phyloP scores from a whole-genome alignment of 2,888 invertebrate species.

The Thera britannica region DNA sequence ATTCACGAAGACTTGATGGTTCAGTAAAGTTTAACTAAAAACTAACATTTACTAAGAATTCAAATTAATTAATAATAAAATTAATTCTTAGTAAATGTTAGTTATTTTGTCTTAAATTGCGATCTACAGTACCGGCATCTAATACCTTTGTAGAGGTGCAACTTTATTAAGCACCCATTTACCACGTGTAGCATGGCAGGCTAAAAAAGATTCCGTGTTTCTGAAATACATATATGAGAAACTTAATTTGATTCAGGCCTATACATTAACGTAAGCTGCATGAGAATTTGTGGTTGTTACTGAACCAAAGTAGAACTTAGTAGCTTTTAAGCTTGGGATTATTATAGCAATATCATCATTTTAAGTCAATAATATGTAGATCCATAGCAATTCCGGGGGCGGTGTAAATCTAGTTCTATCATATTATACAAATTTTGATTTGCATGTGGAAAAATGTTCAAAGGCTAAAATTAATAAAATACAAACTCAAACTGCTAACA shows the following conservation, averaged over 20 bases:
- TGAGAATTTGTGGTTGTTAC: neutral
- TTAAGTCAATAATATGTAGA: too few species aligned
- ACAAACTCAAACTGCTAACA: neutral
- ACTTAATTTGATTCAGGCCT: neutral
- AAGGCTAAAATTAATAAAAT: neutral
- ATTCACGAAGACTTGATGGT: constrained; percentile 55
- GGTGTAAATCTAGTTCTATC: too few species aligned
- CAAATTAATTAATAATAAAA: neutral
- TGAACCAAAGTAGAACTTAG: neutral
- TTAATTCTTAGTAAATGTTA: constrained; percentile 12
- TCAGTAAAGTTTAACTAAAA: constrained; percentile 51
- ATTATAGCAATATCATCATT: too few species aligned
- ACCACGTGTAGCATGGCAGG: neutral
- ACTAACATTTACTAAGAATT: constrained; percentile 10
- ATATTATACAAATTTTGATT: too few species aligned
- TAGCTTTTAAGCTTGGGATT: too few species aligned
- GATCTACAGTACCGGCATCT: neutral
- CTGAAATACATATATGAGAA: neutral
- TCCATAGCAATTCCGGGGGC: too few species aligned
- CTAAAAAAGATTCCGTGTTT: neutral
- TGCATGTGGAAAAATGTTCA: neutral
- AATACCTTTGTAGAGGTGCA: neutral
- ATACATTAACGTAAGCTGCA: neutral
- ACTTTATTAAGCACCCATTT: neutral
- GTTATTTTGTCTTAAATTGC: constrained; percentile 4